Evolutionary conservation across 1,140 invertebrate species (phyloP), one percentile per base, ranked within the genome.

Genomic region (Drosophila sulfurigaster): DNA sequence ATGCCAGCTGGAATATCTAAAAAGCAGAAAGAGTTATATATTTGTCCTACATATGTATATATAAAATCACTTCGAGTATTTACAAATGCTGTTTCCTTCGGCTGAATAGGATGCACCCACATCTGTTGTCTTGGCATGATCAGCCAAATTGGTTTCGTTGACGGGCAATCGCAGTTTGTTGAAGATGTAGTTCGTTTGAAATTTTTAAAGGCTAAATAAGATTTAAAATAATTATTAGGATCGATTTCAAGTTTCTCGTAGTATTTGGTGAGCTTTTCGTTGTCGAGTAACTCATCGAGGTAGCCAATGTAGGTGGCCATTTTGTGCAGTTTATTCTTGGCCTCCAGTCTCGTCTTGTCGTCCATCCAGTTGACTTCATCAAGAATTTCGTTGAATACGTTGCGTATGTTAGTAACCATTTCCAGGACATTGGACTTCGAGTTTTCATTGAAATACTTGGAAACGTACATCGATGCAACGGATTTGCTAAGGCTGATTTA

Each of bases 311-410:
- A 95, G 1, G 95, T 94, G 1, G 95, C 93, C 95, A 97, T 98
- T 1, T 94, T 94, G 7, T 94, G 93, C 0, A 96, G 95, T 92
- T 97, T 97, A 6, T 95, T 94, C 38, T 96, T 91, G 1, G 96
- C 96, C 32, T 94, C 94, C 65, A 93, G 91, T 60, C 95, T 95
- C 0, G 98, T 98, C 51, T 94, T 93, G 0, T 95, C 94, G 82
- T 98, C 97, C 97, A 99, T 98, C 98, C 98, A 99, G 3, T 96
- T 95, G 1, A 97, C 95, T 81, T 95, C 92, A 6, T 90, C 91
- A 11, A 98, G 91, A 0, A 96, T 95, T 71, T 94, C 93, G 49
- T 93, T 92, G 89, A 95, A 95, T 38, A 95, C 94, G 48, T 94
- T 93, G 81, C 95, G 94, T 57, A 98, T 97, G 70, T 96, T 95